Evolutionary conservation across 2,797 vertebrate species (phyloP), one percentile per base, ranked within the genome.

Genomic region (Hylomyscus alleni): DNA sequence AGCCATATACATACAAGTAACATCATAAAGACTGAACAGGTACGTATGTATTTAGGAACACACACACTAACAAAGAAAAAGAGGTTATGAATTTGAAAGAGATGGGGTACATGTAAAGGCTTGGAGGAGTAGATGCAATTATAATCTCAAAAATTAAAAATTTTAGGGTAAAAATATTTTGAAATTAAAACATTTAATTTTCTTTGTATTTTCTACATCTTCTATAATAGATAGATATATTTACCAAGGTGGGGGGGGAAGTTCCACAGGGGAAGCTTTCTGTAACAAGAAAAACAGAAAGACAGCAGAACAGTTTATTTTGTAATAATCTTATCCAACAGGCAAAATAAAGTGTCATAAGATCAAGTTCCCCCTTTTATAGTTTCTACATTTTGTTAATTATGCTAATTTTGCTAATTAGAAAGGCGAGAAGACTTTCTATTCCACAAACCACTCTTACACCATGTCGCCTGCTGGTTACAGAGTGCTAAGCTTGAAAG

Each of bases 201-300:
- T 90, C 82, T 94, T 84, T 85, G 19, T 19, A 67, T 73, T 93
- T 88, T 62, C 52, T n/a, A 84, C 50, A 56, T 62, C 78, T 90
- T 90, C 52, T 95, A 52, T 12, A 92, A 89, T 12, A 65, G 44
- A 34, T 12, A 67, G 13, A 22, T 76, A n/a, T 83, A 67, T 37
- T 81, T 47, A 84, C 5, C 72, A 44, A 54, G 14, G 69, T 37
- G 11, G 62, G 50, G 65, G 54, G 58, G 14, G 62, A 34, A 31
- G 13, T 47, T 56, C 65, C n/a, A n/a, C 52, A 31, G 19, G n/a
- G n/a, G 37, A 88, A 88, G 37, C 24, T 31, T 76, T 94, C 34
- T 52, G 56, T 89, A 95, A 60, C 69, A 92, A 87, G 50, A 54
- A 96, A 89, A 60, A 69, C 78, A 91, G 78, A 60, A 87, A 95